Evolutionary conservation across 2,888 invertebrate genomes (phyloP).

Genomic region (Hyalella azteca): DNA sequence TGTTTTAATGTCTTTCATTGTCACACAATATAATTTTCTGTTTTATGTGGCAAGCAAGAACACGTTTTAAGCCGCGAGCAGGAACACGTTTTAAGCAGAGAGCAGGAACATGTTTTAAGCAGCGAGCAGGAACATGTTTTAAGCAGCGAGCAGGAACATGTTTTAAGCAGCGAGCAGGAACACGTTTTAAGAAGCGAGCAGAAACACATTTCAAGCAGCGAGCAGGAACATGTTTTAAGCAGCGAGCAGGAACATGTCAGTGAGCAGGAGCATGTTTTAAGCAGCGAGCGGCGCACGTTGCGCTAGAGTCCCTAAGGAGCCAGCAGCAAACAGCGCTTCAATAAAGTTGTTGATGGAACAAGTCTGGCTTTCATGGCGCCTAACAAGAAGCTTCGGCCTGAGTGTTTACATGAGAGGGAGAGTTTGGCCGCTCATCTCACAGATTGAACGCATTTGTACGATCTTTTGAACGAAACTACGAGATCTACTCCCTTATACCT

Average conservation of each 20-base stretch:
- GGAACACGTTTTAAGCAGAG: too few relatives aligned
- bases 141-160: too few relatives aligned
- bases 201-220: neutral
- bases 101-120: too few relatives aligned
- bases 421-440: constrained; percentile 28
- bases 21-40: too few relatives aligned
- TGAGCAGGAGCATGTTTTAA: neutral
- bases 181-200: neutral
- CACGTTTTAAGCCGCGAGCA: too few relatives aligned
- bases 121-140: too few relatives aligned
- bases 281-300: neutral
- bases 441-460: constrained; percentile 35
- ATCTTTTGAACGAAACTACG: constrained; percentile 20
- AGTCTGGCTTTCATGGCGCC: constrained; percentile 28
- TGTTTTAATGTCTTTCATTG: too few relatives aligned
- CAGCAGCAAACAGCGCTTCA: constrained; percentile 28
- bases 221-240: neutral
- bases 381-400: constrained; percentile 31
- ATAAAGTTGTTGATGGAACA: constrained; percentile 37
- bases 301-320: constrained; percentile 19
- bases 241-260: neutral
- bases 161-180: too few relatives aligned
- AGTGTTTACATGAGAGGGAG: constrained; percentile 36
- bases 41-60: too few relatives aligned
- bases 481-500: too few relatives aligned